Evolutionary conservation across 2,888 invertebrate species (phyloP), one percentile per base, ranked within the genome.

Genomic region (Drosophila mettleri): DNA sequence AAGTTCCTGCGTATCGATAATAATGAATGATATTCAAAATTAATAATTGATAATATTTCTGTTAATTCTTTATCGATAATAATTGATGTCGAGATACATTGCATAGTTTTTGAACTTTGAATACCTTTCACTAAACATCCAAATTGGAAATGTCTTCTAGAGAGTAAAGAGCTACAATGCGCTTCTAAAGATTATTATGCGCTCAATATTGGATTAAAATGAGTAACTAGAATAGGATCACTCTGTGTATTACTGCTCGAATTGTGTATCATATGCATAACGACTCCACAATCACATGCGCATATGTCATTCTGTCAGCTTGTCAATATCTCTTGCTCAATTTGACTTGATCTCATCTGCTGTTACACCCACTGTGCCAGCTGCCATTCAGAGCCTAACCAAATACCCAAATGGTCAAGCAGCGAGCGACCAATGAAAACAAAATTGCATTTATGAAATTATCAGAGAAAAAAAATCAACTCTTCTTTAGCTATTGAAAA

Each of bases 301-400:
- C 16, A 18, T 12, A 45, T 6, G 9, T 33, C 48, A 31, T 2
- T 48, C 31, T 10, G 6, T 45, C 18, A 18, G 18, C 14, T 41
- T 20, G 55, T 31, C 52, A 52, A 38, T 38, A 2, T 2, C 18
- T 36, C 16, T 52, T 29, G 51, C 18, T 12, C 1, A 18, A 38
- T 27, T 7, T 10, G 27, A 16, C 14, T 18, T 12, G 18, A 27
- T 48, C 46, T 48, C 46, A n/a, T 48, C 22, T 9, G 27, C 14
- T 4, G 39, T 14, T 22, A 41, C 53, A 41, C 59, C 57, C 60
- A 60, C 16, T 63, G 74, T 65, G 61, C 75, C 74, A 64, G 58
- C 60, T 74, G 31, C 46, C 62, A 78, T 78, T 66, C 39, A 69
- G 75, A 75, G 78, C 74, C 49, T 72, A 60, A 76, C 55, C 58